phyloP scores from a whole-genome alignment of 2,113 vertebrate genomes.

The Xiphophorus maculatus region DNA sequence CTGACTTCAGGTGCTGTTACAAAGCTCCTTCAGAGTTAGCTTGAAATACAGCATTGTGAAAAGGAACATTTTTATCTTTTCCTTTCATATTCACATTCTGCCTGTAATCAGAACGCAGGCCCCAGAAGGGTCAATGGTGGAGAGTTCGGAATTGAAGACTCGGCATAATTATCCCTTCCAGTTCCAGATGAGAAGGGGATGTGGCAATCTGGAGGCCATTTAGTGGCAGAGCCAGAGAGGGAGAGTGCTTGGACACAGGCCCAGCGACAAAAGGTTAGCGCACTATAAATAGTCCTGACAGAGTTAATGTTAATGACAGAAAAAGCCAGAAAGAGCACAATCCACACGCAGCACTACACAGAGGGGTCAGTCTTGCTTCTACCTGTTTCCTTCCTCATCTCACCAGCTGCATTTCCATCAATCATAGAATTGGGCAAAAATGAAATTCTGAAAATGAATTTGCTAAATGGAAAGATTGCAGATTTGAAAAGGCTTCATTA shows the following conservation, averaged over 20 bases:
- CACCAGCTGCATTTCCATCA: neutral
- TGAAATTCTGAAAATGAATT: too few relatives aligned
- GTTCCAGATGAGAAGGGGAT: slow-evolving; percentile 47
- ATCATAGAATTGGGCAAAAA: too few relatives aligned
- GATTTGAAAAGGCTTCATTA: too few relatives aligned
- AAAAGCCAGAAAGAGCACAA: slow-evolving; percentile 28
- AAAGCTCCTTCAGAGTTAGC: slow-evolving; percentile 26
- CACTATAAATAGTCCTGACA: slow-evolving; percentile 65
- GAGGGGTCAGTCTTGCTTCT: slow-evolving; percentile 26
- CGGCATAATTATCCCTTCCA: slow-evolving; percentile 66
- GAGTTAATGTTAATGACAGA: slow-evolving; percentile 45
- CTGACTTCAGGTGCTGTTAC: slow-evolving; percentile 2
- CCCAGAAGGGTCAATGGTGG: slow-evolving; percentile 66
- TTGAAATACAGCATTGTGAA: slow-evolving; percentile 38
- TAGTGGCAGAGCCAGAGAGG: slow-evolving; percentile 47
- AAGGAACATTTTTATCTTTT: slow-evolving; percentile 34
- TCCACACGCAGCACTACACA: slow-evolving; percentile 16
- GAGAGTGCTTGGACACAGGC: slow-evolving; percentile 65
- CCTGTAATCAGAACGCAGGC: slow-evolving; percentile 47
- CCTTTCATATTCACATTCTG: slow-evolving; percentile 46
- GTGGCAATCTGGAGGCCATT: slow-evolving; percentile 54
- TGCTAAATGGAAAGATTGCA: too few relatives aligned
- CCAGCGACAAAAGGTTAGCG: slow-evolving; percentile 68
- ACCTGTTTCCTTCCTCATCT: slow-evolving; percentile 34
- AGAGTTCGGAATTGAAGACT: slow-evolving; percentile 63